Conservation (phyloP, 1,140 invertebrate genomes). For the Calosoma granatense region DNA sequence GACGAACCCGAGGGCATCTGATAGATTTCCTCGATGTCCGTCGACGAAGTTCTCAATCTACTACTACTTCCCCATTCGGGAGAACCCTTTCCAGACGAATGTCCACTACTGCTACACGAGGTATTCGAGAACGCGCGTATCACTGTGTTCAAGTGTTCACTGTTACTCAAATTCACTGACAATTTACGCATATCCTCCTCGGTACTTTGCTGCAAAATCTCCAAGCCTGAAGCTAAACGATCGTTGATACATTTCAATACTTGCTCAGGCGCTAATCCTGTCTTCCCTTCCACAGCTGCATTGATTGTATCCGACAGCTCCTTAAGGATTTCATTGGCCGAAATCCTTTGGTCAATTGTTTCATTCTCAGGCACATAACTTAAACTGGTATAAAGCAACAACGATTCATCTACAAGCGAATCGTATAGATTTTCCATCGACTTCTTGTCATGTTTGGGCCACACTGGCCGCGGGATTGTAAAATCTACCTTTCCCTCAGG, state of each 20-base stretch:
- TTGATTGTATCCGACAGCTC: constrained; percentile 37
- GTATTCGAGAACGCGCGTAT: constrained; percentile 29
- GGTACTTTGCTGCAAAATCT: constrained; percentile 26
- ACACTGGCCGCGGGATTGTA: constrained; percentile 30
- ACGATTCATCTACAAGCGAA: constrained; percentile 28
- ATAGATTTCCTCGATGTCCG: constrained; percentile 25
- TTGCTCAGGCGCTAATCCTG: constrained; percentile 31
- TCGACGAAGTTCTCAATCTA: constrained; percentile 21
- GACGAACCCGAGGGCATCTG: constrained; percentile 32
- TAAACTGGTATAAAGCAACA: constrained; percentile 28
- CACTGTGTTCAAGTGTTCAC: constrained; percentile 27
- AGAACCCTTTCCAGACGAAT: constrained; percentile 20
- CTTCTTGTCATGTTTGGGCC: constrained; percentile 21
- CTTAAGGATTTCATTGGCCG: constrained; percentile 34
- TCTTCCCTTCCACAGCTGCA: constrained; percentile 36
- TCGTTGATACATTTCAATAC: constrained; percentile 35
- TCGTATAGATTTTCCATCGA: constrained; percentile 18
- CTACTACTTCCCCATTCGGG: constrained; percentile 17
- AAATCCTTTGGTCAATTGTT: constrained; percentile 19
- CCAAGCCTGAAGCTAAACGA: constrained; percentile 32
- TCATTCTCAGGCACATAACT: constrained; percentile 18
- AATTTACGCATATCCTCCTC: constrained; percentile 34
- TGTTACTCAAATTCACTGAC: constrained; percentile 29
- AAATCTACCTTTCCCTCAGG: constrained; percentile 32
- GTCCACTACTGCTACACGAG: constrained; percentile 20